A percentile compares a stretch with the other conserved stretches of the same genome.
These are phyloP conservation scores for Camelus dromedarius DNA, from an alignment of 2,113 vertebrate species.

Conservation along the genomic window DNA sequence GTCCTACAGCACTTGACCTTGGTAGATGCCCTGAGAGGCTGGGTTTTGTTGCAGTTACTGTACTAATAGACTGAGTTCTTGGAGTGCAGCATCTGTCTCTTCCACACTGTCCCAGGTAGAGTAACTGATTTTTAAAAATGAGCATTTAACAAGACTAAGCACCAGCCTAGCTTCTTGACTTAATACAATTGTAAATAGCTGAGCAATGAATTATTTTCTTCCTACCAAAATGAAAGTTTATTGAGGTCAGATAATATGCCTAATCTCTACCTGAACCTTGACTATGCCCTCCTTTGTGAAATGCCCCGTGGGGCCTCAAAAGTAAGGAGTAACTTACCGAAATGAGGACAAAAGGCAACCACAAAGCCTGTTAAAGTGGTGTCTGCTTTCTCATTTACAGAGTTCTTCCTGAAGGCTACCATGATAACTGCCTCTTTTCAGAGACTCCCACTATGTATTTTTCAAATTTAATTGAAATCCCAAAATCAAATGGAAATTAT, in stretches of 20 bases:
- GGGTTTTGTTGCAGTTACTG: background rate
- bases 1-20: background rate
- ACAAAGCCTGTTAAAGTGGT: background rate
- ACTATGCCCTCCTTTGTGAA: background rate
- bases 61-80: background rate
- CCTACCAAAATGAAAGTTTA: background rate
- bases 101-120: background rate
- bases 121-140: background rate
- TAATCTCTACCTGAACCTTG: background rate
- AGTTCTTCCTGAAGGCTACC: background rate
- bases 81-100: background rate
- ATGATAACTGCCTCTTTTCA: background rate
- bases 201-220: background rate
- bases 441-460: background rate
- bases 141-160: background rate
- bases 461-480: background rate
- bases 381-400: constrained; percentile 46
- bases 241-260: background rate
- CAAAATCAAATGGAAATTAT: constrained; percentile 50
- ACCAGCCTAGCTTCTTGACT: background rate
- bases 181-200: background rate
- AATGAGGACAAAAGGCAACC: background rate
- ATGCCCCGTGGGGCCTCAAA: background rate
- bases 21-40: background rate
- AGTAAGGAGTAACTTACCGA: constrained; percentile 25